Conservation (phyloP, 2,113 vertebrate genomes). For the Casuarius casuarius region DNA sequence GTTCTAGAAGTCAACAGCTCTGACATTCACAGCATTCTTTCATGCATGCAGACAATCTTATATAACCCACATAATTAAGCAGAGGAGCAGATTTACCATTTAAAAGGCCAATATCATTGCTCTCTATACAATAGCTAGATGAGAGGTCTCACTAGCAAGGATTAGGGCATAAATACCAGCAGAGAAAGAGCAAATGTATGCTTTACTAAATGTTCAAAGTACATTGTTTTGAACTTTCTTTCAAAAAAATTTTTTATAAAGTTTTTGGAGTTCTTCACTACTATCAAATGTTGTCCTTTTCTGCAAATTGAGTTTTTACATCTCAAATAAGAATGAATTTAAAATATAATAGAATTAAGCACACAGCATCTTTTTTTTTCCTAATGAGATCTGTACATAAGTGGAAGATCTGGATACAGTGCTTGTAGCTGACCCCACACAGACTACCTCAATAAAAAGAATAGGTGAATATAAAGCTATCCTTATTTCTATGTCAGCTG, state of each 20-base stretch:
- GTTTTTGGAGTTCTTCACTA: background rate
- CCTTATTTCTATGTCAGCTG: background rate
- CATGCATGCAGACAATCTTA: slow-evolving; percentile 24
- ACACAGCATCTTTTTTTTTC: background rate
- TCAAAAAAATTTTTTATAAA: background rate
- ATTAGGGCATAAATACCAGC: background rate
- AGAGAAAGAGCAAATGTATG: background rate
- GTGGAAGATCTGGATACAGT: background rate
- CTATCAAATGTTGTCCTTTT: background rate
- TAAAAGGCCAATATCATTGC: background rate
- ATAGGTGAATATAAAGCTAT: background rate
- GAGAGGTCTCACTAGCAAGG: background rate
- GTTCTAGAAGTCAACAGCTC: slow-evolving; percentile 53
- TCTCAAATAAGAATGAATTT: background rate
- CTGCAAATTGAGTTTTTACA: background rate
- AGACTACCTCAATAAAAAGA: background rate
- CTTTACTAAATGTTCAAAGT: background rate
- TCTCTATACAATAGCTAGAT: background rate
- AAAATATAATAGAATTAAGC: background rate
- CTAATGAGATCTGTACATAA: background rate
- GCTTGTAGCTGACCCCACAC: background rate
- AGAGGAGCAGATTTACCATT: background rate
- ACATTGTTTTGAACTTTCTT: background rate
- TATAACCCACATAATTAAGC: slow-evolving; percentile 15
- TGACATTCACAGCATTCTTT: slow-evolving; percentile 58